phyloP scores from a whole-genome alignment of 2,888 invertebrate genomes.

The Tetanocera ferruginea region DNA sequence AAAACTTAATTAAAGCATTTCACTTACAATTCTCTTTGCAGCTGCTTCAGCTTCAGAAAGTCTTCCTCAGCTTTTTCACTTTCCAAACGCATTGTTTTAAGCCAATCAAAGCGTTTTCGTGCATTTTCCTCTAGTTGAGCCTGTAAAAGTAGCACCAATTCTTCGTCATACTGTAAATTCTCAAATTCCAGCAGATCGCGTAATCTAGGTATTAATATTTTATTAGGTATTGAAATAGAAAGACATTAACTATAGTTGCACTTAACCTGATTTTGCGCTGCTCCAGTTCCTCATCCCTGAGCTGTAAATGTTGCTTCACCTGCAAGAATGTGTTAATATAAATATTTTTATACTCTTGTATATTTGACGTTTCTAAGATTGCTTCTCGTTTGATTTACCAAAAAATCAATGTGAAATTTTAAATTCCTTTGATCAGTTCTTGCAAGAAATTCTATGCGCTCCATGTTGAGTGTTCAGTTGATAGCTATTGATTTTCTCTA shows the following conservation, averaged over 20 bases:
- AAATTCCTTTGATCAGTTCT: constrained; percentile 47
- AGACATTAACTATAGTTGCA: background rate
- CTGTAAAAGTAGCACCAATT: constrained; percentile 42
- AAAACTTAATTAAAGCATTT: too few relatives aligned
- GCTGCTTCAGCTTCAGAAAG: constrained; percentile 46
- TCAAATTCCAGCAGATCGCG: constrained; percentile 45
- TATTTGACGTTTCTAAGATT: too few relatives aligned
- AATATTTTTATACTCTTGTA: background rate
- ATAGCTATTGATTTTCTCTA: too few relatives aligned
- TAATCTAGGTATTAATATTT: constrained; percentile 42
- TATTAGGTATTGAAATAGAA: background rate
- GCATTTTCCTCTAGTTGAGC: constrained; percentile 41
- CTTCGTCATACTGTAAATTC: constrained; percentile 46
- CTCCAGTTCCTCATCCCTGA: constrained; percentile 33
- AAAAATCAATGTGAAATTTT: constrained; percentile 45
- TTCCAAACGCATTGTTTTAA: constrained; percentile 44
- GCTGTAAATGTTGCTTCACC: constrained; percentile 45
- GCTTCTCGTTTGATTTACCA: constrained; percentile 37
- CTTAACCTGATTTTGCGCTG: constrained; percentile 42
- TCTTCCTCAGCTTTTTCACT: constrained; percentile 46
- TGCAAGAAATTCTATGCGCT: constrained; percentile 48
- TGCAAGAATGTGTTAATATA: constrained; percentile 25
- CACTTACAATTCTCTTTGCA: constrained; percentile 49
- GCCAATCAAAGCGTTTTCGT: constrained; percentile 47
- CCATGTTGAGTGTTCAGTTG: constrained; percentile 41